These are phyloP conservation scores for Drosophila ironensis DNA, from an alignment of 1,140 invertebrate genomes.

Conservation along the genomic window DNA sequence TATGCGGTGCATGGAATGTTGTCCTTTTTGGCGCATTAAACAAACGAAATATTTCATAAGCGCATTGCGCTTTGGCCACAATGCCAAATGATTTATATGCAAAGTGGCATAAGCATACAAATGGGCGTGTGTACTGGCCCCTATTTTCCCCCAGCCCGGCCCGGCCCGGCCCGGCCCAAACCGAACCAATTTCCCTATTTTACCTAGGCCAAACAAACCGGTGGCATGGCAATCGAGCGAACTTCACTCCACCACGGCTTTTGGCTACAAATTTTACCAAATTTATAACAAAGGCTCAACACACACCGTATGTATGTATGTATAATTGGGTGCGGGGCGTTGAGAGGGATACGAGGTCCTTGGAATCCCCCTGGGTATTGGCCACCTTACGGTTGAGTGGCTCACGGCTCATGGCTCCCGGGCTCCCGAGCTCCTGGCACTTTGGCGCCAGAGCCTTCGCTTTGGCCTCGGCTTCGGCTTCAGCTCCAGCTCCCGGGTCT, in stretches of 20 bases:
- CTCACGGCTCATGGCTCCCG: slow-evolving; percentile 21
- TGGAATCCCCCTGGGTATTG: slow-evolving; percentile 27
- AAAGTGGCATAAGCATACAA: slow-evolving; percentile 46
- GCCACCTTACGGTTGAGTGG: slow-evolving; percentile 45
- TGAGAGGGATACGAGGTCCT: neutral
- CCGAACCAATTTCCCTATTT: slow-evolving; percentile 6
- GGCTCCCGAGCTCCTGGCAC: slow-evolving; percentile 24
- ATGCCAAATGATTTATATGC: slow-evolving; percentile 75
- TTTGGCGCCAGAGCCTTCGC: slow-evolving; percentile 29
- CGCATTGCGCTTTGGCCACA: slow-evolving; percentile 68
- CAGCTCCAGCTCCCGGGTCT: no score
- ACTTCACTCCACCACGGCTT: slow-evolving; percentile 59
- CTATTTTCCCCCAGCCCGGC: neutral
- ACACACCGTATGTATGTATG: slow-evolving; percentile 16
- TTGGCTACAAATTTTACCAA: slow-evolving; percentile 69
- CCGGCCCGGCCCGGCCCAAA: neutral
- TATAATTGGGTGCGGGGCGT: slow-evolving; percentile 9
- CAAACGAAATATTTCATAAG: slow-evolving; percentile 76
- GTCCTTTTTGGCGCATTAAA: slow-evolving; percentile 58
- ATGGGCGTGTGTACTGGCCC: neutral
- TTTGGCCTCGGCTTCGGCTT: neutral
- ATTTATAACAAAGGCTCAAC: slow-evolving; percentile 59
- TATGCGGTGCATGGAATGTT: slow-evolving; percentile 25
- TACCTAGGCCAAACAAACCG: slow-evolving; percentile 58
- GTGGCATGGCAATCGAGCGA: slow-evolving; percentile 60